phyloP scores from a whole-genome alignment of 2,797 vertebrate species.

The Tolypeutes matacus region DNA sequence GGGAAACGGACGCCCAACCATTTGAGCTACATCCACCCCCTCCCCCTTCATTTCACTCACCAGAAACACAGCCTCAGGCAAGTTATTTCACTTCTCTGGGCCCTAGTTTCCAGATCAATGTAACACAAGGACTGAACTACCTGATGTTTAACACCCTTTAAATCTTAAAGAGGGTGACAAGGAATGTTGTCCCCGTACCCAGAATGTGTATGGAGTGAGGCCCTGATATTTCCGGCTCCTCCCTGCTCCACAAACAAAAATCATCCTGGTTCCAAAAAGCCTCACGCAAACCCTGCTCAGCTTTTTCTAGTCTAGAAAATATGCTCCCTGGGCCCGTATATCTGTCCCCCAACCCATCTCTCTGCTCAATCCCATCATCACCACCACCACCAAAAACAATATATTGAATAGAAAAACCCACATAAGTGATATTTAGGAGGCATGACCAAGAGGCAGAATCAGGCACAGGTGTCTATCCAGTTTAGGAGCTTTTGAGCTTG shows the following conservation, averaged over 20 bases:
- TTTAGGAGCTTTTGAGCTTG: conserved; percentile 17
- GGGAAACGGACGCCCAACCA: no score
- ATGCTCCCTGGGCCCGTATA: not conserved
- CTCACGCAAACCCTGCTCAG: not conserved
- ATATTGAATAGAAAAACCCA: not conserved
- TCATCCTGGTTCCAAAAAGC: conserved; percentile 11
- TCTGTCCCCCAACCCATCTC: not conserved
- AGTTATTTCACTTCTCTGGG: conserved; percentile 16
- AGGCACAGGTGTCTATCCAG: not conserved
- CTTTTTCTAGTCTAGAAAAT: not conserved
- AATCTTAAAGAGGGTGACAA: not conserved
- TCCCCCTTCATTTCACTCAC: not conserved
- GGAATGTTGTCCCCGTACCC: not conserved
- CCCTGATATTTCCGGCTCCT: not conserved
- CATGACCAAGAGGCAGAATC: not conserved
- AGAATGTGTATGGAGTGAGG: not conserved
- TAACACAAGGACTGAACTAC: not conserved
- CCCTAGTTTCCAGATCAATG: not conserved
- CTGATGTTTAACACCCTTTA: not conserved
- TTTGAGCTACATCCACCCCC: no score
- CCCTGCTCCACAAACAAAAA: not conserved
- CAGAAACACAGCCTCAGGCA: not conserved
- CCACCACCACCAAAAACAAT: not conserved
- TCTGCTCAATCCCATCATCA: not conserved
- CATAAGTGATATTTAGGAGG: not conserved